Base-by-base conservation (phyloP, 1,140 invertebrate species). In the Aleiodes sp. region DNA sequence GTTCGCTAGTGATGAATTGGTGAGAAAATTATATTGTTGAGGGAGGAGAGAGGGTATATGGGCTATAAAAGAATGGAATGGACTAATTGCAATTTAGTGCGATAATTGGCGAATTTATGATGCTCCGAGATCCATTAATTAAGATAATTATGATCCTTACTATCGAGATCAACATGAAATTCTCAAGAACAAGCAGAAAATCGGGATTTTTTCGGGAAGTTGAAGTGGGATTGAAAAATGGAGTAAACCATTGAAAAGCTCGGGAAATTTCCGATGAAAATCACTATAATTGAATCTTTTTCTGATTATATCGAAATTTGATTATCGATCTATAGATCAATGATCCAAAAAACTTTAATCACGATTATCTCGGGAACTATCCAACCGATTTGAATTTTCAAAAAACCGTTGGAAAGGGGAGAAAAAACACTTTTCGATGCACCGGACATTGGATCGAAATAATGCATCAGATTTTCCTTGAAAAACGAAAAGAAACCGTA, bases 11-110 rank as follows among this genome's bases (percentile, higher is more conserved):
- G 41, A 16, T 31, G 28, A 31, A 31, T 46, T 31, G 28, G 29
- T 39, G 41, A 52, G 41, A 43, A 29, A 31, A 65, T 65, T 59
- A 57, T 59, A 59, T 19, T n/a, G n/a, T n/a, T n/a, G n/a, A n/a
- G n/a, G n/a, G n/a, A n/a, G 41, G 21, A 3, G 63, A 14, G 63
- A 52, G 46, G 24, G 28, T 31, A 65, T 28, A 65, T 9, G 9
- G 14, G 43, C 43, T 35, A 31, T 65, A 56, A 65, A 74, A 76
- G 39, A n/a, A 8, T 77, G 72, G 76, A 65, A 16, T 52, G 19
- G 73, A 66, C 70, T 77, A 81, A 82, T 82, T 82, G 75, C 78
- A 75, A 68, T 77, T 79, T 71, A 78, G 66, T 77, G 70, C 75
- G 76, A 81, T 82, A 82, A 82, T 66, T 66, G 52, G 46, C 65